Conservation (phyloP, 2,797 vertebrate species). For the Hyperoplus immaculatus region DNA sequence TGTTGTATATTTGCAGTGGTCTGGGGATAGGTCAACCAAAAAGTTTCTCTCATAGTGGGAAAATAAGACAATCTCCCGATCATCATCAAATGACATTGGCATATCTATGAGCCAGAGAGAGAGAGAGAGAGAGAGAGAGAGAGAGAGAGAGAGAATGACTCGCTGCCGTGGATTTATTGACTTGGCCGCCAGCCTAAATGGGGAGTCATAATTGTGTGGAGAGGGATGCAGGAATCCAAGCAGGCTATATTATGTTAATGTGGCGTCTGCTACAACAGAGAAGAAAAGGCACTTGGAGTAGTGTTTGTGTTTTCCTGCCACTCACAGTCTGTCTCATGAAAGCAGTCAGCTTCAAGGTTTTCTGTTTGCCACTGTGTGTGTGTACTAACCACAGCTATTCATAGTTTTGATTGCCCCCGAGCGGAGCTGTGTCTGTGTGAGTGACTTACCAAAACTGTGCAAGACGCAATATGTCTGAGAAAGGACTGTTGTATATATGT, state of each 20-base stretch:
- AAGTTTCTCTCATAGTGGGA: constrained; percentile 53
- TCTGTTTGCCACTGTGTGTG: constrained; percentile 39
- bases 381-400: constrained; percentile 68
- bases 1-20: constrained; percentile 69
- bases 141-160: constrained; percentile 22
- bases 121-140: neutral
- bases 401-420: constrained; percentile 71
- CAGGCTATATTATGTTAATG: constrained; percentile 76
- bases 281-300: constrained; percentile 63
- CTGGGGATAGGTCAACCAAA: constrained; percentile 67
- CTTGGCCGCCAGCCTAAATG: constrained; percentile 57
- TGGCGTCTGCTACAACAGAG: constrained; percentile 46
- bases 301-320: constrained; percentile 75
- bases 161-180: constrained; percentile 68
- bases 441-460: constrained; percentile 55
- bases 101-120: constrained; percentile 60
- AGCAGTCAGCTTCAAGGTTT: constrained; percentile 71
- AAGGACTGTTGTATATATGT: neutral
- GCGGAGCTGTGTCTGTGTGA: constrained; percentile 62
- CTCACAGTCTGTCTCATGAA: constrained; percentile 68
- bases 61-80: constrained; percentile 64
- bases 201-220: constrained; percentile 68
- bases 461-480: constrained; percentile 30
- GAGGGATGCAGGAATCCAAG: constrained; percentile 61
- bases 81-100: constrained; percentile 60